Evolutionary conservation across 2,113 vertebrate genomes (phyloP).

Genomic region (Paramisgurnus dabryanus): DNA sequence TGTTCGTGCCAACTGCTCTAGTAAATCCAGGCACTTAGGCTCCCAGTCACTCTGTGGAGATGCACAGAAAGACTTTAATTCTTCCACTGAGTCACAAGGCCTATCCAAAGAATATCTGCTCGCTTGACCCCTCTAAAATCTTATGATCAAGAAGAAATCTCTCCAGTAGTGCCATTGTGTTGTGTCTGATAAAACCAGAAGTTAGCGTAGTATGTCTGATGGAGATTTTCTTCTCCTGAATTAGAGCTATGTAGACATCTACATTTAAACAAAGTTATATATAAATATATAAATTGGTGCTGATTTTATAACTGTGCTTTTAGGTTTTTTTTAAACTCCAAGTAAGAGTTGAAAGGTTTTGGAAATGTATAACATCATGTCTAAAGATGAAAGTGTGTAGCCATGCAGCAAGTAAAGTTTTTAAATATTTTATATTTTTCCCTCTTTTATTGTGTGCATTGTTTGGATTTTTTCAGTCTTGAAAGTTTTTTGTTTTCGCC

Average conservation of each 20-base stretch:
- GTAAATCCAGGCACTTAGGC: slow-evolving; percentile 18
- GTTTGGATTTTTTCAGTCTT: slow-evolving; percentile 83
- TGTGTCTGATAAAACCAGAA: slow-evolving; percentile 92
- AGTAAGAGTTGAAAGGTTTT: slow-evolving; percentile 94
- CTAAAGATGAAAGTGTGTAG: slow-evolving; percentile 93
- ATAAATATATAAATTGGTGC: slow-evolving; percentile 99
- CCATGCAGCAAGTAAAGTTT: slow-evolving; percentile 99
- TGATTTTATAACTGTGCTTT: slow-evolving; percentile 99
- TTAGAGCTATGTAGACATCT: slow-evolving; percentile 99
- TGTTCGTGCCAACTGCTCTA: slow-evolving; percentile 31
- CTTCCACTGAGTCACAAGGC: slow-evolving; percentile 53
- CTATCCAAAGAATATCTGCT: slow-evolving; percentile 71
- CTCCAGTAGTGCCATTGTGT: slow-evolving; percentile 97
- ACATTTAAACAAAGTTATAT: slow-evolving; percentile 96
- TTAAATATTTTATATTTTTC: slow-evolving; percentile 97
- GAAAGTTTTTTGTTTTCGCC: slow-evolving; percentile 95
- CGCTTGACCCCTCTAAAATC: slow-evolving; percentile 77
- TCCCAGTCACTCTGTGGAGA: slow-evolving; percentile 46
- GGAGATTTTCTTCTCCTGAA: slow-evolving; percentile 86
- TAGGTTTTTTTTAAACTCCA: slow-evolving; percentile 96
- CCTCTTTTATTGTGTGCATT: not conserved
- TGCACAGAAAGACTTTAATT: slow-evolving; percentile 27
- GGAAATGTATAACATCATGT: slow-evolving; percentile 97
- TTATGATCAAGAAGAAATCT: slow-evolving; percentile 81
- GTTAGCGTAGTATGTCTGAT: slow-evolving; percentile 91